Evolutionary conservation across 2,113 vertebrate genomes (phyloP).

Genomic region (Callaeas wilsoni): DNA sequence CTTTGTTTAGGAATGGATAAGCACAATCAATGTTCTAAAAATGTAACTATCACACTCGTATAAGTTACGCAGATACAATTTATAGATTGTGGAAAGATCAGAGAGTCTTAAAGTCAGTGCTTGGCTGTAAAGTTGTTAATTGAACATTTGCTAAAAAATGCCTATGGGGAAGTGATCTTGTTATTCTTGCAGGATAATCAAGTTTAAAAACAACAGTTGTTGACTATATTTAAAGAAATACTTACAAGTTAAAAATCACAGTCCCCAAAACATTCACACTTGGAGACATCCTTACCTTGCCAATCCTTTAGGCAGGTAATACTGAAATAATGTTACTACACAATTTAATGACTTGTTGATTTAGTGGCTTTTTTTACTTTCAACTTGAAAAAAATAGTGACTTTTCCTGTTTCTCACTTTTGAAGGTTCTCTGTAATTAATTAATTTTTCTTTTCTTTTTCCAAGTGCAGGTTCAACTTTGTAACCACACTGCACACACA

Average conservation of each 20-base stretch:
- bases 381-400: neutral
- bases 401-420: neutral
- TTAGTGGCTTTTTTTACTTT: neutral
- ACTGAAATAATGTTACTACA: neutral
- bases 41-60: neutral
- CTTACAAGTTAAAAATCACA: neutral
- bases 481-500: neutral
- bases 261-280: neutral
- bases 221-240: neutral
- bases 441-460: neutral
- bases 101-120: neutral
- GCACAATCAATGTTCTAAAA: neutral
- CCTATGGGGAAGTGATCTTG: neutral
- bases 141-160: constrained; percentile 3
- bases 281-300: neutral
- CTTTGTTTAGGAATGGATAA: neutral
- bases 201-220: neutral
- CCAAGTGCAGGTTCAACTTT: neutral
- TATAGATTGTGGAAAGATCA: neutral
- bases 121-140: neutral
- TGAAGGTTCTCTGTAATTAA: neutral
- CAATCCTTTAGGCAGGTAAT: neutral
- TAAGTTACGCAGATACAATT: neutral
- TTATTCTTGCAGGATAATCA: neutral
- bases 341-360: neutral